Conservation (phyloP, 2,113 vertebrate species). For the Brachyhypopomus gauderio region DNA sequence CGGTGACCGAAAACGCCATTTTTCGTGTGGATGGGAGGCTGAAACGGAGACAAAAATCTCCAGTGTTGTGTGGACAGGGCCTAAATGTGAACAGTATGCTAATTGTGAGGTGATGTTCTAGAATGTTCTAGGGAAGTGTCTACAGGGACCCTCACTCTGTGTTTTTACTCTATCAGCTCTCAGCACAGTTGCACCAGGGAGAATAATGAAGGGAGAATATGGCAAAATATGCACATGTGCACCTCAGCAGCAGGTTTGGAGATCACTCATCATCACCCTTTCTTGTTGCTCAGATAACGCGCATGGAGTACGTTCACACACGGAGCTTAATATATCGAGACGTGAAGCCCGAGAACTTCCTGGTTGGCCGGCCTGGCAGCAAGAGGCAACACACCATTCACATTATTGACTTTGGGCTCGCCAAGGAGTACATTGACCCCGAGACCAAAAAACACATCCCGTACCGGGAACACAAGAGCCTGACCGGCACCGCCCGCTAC, state of each 20-base stretch:
- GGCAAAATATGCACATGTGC: too few relatives aligned
- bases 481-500: conserved; percentile 95
- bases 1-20: too few relatives aligned
- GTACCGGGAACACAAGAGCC: conserved; percentile 98
- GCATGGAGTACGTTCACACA: conserved; percentile 97
- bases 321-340: conserved; percentile 98
- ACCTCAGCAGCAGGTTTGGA: too few relatives aligned
- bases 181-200: too few relatives aligned
- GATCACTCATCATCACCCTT: not conserved
- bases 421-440: conserved; percentile 98
- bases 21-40: too few relatives aligned
- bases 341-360: conserved; percentile 97
- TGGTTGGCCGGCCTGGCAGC: conserved; percentile 93
- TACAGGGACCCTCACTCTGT: too few relatives aligned
- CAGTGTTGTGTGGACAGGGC: too few relatives aligned
- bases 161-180: too few relatives aligned
- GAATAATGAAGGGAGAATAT: too few relatives aligned
- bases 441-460: conserved; percentile 99
- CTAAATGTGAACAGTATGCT: not conserved
- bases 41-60: too few relatives aligned
- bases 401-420: conserved; percentile 98
- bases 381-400: conserved; percentile 96
- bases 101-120: not conserved
- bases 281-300: conserved; percentile 81
- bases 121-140: too few relatives aligned